phyloP scores from a whole-genome alignment of 2,113 vertebrate genomes.

The Periophthalmus modestus region DNA sequence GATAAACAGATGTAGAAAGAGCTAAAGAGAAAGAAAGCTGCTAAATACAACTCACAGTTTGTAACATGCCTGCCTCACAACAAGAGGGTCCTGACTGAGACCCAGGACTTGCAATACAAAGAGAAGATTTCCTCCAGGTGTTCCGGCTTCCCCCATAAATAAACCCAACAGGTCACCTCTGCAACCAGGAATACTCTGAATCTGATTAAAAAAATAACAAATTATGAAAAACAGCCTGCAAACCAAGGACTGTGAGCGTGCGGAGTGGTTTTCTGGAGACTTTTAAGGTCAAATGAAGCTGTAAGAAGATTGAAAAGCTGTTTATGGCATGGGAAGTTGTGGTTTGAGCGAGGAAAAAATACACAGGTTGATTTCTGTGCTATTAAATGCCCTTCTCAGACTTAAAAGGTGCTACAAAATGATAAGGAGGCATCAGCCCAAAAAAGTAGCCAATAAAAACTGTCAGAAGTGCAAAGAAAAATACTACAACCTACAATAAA shows the following conservation, averaged over 20 bases:
- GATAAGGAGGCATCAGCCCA: neutral
- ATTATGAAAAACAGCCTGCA: too few relatives aligned
- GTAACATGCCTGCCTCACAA: neutral
- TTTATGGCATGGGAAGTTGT: neutral
- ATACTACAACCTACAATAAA: too few relatives aligned
- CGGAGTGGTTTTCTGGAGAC: neutral
- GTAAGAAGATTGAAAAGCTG: neutral
- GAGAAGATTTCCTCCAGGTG: neutral
- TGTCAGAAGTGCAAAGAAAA: too few relatives aligned
- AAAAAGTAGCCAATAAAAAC: too few relatives aligned
- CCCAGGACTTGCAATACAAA: neutral
- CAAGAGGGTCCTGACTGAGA: neutral
- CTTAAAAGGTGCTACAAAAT: neutral
- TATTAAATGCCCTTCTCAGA: neutral
- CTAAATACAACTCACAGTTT: neutral
- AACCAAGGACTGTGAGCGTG: neutral
- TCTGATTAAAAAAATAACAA: too few relatives aligned
- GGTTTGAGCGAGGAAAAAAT: neutral
- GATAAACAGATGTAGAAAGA: neutral
- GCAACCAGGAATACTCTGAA: too few relatives aligned
- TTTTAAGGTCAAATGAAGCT: neutral
- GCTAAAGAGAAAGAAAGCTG: neutral
- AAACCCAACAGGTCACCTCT: too few relatives aligned
- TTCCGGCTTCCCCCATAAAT: neutral
- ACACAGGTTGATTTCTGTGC: neutral